Conservation (phyloP, 2,888 invertebrate genomes). For the Mechanitis mazaeus region DNA sequence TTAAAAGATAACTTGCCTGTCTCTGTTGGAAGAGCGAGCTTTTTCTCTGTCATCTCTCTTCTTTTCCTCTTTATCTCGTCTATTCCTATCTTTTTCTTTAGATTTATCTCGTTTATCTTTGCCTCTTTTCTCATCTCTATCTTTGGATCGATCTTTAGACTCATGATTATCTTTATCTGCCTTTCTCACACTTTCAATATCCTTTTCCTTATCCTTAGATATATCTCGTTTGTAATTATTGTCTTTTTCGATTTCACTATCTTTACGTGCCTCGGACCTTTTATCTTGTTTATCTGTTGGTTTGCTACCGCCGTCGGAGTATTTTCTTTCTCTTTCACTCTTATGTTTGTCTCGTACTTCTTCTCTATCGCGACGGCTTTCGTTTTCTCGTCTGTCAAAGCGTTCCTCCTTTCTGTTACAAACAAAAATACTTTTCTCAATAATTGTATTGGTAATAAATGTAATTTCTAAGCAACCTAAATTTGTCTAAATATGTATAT, state of each 20-base stretch:
- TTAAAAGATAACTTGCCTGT: not conserved
- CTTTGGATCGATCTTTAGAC: slow-evolving; percentile 17
- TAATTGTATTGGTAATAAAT: too few relatives aligned
- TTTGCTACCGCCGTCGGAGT: slow-evolving; percentile 10
- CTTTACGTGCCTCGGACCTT: slow-evolving; percentile 21
- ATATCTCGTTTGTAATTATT: slow-evolving; percentile 20
- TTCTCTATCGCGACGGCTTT: slow-evolving; percentile 32
- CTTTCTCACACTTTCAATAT: slow-evolving; percentile 24
- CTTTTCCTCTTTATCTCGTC: slow-evolving; percentile 29
- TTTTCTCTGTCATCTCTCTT: slow-evolving; percentile 12
- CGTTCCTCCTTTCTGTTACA: slow-evolving; percentile 45
- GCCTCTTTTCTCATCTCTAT: slow-evolving; percentile 24
- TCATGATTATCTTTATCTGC: not conserved
- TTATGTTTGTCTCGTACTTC: slow-evolving; percentile 32
- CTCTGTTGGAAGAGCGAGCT: slow-evolving; percentile 4
- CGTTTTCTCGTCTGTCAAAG: slow-evolving; percentile 39
- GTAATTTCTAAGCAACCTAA: too few relatives aligned
- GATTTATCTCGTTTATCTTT: slow-evolving; percentile 26
- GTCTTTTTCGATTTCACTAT: slow-evolving; percentile 8
- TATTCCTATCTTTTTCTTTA: slow-evolving; percentile 30
- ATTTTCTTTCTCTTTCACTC: slow-evolving; percentile 23
- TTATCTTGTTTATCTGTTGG: slow-evolving; percentile 6
- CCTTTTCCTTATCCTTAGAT: slow-evolving; percentile 19
- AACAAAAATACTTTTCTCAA: not conserved
- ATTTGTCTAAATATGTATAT: too few relatives aligned